phyloP scores from a whole-genome alignment of 2,797 vertebrate genomes.

The Poecilia wingei region DNA sequence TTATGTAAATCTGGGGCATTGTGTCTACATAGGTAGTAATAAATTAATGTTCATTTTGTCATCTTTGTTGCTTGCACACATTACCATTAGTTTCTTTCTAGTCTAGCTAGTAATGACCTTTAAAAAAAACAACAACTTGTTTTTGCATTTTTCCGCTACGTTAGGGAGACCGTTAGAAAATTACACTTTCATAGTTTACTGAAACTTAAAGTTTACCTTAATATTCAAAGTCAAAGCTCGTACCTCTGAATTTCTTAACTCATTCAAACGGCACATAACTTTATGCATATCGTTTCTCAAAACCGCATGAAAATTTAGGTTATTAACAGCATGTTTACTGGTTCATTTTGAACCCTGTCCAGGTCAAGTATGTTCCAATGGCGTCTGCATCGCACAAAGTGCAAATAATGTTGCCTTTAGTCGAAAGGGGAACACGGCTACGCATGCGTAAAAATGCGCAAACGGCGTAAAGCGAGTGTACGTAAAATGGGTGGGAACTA shows the following conservation, averaged over 20 bases:
- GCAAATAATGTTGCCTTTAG: background rate
- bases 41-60: background rate
- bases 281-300: background rate
- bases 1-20: background rate
- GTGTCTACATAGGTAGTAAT: background rate
- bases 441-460: constrained; percentile 27
- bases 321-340: background rate
- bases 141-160: too few species aligned
- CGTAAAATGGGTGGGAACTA: constrained; percentile 21
- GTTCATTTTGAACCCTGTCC: background rate
- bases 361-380: background rate
- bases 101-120: background rate
- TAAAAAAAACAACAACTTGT: too few species aligned
- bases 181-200: background rate
- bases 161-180: too few species aligned
- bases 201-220: background rate
- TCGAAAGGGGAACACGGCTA: background rate
- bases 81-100: background rate
- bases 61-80: background rate
- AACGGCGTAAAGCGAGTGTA: background rate
- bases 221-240: background rate
- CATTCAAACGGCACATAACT: background rate
- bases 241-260: background rate
- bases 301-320: background rate
- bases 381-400: background rate